Evolutionary conservation across 2,888 invertebrate species (phyloP).

Genomic region (Peribatodes rhomboidaria): DNA sequence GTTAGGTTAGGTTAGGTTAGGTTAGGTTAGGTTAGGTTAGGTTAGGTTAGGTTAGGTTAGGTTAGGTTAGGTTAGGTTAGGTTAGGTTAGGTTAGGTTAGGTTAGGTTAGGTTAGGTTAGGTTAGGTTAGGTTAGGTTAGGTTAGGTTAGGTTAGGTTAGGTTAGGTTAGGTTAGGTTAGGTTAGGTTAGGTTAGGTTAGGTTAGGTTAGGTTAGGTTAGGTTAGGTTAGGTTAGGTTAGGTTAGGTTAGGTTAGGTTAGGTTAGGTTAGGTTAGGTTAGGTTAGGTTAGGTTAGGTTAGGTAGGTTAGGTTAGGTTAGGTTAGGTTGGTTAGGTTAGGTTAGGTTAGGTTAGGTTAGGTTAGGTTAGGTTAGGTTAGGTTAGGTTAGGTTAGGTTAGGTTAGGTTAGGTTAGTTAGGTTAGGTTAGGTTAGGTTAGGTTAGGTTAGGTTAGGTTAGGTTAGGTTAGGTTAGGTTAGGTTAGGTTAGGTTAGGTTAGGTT

Average conservation of each 20-base stretch:
- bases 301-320: constrained; percentile 8
- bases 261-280: constrained; percentile 10
- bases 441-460: constrained; percentile 10
- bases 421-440: constrained; percentile 10
- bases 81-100: constrained; percentile 5
- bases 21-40: constrained; percentile 8
- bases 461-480: constrained; percentile 10
- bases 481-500: constrained; percentile 11
- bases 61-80: constrained; percentile 7
- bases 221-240: constrained; percentile 9
- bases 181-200: constrained; percentile 10
- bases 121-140: constrained; percentile 10
- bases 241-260: too few relatives aligned
- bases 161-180: constrained; percentile 10
- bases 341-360: constrained; percentile 10
- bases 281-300: constrained; percentile 10
- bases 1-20: constrained; percentile 8
- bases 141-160: constrained; percentile 10
- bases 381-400: constrained; percentile 10
- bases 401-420: constrained; percentile 10
- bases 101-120: too few relatives aligned
- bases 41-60: constrained; percentile 7
- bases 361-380: constrained; percentile 10
- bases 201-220: constrained; percentile 10
- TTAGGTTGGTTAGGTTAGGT: constrained; percentile 10